Base-by-base conservation (phyloP, 2,888 invertebrate genomes). In the Hemicrepidius hirtus region DNA sequence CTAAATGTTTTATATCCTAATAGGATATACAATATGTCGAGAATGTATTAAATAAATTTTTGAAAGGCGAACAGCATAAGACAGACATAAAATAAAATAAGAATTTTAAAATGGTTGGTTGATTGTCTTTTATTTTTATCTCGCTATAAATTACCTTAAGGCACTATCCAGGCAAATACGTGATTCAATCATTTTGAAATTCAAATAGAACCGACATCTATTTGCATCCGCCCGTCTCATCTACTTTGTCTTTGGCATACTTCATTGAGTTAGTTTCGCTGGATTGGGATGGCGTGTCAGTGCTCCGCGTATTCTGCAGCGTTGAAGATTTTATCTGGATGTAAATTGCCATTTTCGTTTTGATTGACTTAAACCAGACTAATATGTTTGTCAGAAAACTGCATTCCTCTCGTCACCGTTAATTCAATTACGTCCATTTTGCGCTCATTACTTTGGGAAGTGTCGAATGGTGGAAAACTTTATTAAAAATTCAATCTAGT, bases 171-270 rank as follows among this genome's bases (percentile, higher is more conserved):
- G 75, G 79, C 75, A 78, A 77, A 79, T 81, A 81, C 80, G 81
- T 81, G 83, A 82, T 83, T 81, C 78, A 79, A 82, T 79, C 80
- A 78, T 82, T 82, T 81, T 81, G 82, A 83, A 84, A 82, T 84
- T 83, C 82, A 84, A 84, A 84, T 82, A 80, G 80, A 82, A 78
- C 76, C 79, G 83, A 82, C 81, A 80, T 83, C 81, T 84, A 84
- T 84, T 84, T 83, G 82, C 81, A 81, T 82, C 82, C 82, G 82
- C 80, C 82, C 83, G 84, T 84, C 83, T 83, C 82, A 83, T 84
- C 83, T 82, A 83, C 84, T 84, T 84, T 84, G 82, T 83, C 82
- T 84, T 84, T 83, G 84, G 83, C 81, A 82, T 81, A 82, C 81
- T 84, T 83, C 83, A 82, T 84, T 79, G 83, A 82, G 82, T 84